These are phyloP conservation scores for Sipha flava DNA, from an alignment of 1,140 invertebrate genomes.

Conservation along the genomic window DNA sequence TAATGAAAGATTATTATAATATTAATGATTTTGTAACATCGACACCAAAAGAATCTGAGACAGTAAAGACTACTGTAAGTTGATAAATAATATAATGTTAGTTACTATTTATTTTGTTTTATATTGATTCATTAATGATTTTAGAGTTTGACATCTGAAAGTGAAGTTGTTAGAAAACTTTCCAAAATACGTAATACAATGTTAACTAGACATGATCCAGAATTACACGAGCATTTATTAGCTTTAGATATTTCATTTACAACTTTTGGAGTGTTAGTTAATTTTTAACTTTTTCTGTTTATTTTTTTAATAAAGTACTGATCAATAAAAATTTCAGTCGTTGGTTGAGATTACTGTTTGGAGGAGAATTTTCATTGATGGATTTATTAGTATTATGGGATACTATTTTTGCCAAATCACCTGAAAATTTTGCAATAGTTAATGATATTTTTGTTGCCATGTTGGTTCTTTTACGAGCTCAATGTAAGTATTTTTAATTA, in stretches of 20 bases:
- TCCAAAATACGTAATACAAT: slow-evolving; percentile 60
- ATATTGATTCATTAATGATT: neutral
- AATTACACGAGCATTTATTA: slow-evolving; percentile 57
- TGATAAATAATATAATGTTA: neutral
- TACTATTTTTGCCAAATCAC: slow-evolving; percentile 65
- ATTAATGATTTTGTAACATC: neutral
- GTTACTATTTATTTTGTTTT: neutral
- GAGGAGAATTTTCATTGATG: slow-evolving; percentile 65
- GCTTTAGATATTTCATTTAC: slow-evolving; percentile 65
- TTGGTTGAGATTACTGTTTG: slow-evolving; percentile 71
- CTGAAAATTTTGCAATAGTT: slow-evolving; percentile 47
- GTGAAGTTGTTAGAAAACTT: slow-evolving; percentile 51
- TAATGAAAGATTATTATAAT: neutral
- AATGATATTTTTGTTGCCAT: slow-evolving; percentile 70
- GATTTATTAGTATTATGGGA: slow-evolving; percentile 71
- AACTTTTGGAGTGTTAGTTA: slow-evolving; percentile 70
- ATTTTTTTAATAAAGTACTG: neutral
- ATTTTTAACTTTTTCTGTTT: neutral
- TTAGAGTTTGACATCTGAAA: slow-evolving; percentile 35
- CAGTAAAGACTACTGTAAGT: neutral
- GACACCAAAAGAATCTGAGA: neutral
- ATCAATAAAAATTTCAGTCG: slow-evolving; percentile 50
- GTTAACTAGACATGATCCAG: slow-evolving; percentile 55
- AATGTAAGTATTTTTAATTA: slow-evolving; percentile 49
- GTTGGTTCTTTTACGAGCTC: slow-evolving; percentile 59